Evolutionary conservation across 2,888 invertebrate genomes (phyloP).

Genomic region (Rapana venosa): DNA sequence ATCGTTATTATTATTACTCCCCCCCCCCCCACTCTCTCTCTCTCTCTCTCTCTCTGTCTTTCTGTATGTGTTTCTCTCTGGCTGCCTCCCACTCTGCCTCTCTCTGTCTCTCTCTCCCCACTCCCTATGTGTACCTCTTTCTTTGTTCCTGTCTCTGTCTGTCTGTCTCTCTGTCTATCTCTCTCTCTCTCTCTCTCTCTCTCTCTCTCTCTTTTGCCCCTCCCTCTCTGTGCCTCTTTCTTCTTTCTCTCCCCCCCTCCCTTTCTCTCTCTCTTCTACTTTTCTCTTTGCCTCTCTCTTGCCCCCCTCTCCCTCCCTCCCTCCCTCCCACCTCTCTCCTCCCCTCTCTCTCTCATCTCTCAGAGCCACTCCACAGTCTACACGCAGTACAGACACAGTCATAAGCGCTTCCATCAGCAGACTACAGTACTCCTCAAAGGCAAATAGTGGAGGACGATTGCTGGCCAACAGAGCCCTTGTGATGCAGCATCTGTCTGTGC

Average conservation of each 20-base stretch:
- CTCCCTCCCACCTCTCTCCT: not conserved
- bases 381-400: too few relatives aligned
- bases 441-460: too few relatives aligned
- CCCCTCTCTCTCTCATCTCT: not conserved
- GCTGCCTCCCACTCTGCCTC: too few relatives aligned
- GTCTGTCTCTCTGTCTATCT: not conserved
- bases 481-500: too few relatives aligned
- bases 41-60: not conserved
- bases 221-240: not conserved
- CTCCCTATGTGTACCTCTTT: too few relatives aligned
- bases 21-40: not conserved
- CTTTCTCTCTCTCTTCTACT: not conserved
- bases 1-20: too few relatives aligned
- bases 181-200: conserved; percentile 6
- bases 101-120: not conserved
- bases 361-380: not conserved
- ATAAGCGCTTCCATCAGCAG: too few relatives aligned
- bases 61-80: too few relatives aligned
- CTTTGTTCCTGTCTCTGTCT: too few relatives aligned
- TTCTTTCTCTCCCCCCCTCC: not conserved
- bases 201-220: not conserved
- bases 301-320: not conserved
- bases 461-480: too few relatives aligned
- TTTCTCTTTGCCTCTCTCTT: conserved; percentile 1
- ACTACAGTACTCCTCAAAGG: too few relatives aligned